Base-by-base conservation (phyloP, 2,797 vertebrate genomes). In the Hirundo rustica region DNA sequence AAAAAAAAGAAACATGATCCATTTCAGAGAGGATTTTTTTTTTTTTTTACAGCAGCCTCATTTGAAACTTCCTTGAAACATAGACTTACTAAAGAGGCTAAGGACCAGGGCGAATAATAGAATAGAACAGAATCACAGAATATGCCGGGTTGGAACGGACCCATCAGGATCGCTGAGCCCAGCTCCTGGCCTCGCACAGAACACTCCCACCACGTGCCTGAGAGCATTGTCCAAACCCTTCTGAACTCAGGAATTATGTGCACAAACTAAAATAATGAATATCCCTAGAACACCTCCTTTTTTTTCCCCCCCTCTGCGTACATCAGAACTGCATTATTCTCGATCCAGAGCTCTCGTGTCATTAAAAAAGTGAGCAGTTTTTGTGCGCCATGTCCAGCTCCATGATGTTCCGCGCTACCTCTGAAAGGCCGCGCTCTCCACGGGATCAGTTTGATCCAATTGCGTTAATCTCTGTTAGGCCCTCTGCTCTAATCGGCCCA, bases 381-480 rank as follows among this genome's bases (percentile, higher is more conserved):
- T 32, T 25, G 21, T 38, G 25, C 2, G 5, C 48, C 27, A 0
- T 25, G 22, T n/a, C 42, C 42, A 60, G 17, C 30, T 73, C 3
- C 1, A 5, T 58, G 48, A 14, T 72, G 22, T 22, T 81, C 44
- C 2, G 0, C 23, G 32, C 65, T 80, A 21, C 47, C 26, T 66
- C 51, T 8, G 8, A 21, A 80, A 44, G 34, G 38, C 23, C 23
- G 60, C 57, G 51, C 34, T 89, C 77, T 94, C 58, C 40, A 25
- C 2, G 3, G 64, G 72, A 81, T 89, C 73, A 18, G 10, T 70
- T 88, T 84, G 82, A 96, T 70, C 92, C 82, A 86, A 61, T 86
- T 86, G 73, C 76, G 76, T 61, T 86, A 54, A 94, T 94, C 89
- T 81, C 11, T n/a, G 48, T 74, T 81, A 85, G 87, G 70, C 62